Conservation (phyloP, 2,888 invertebrate species). For the Thecophora atra region DNA sequence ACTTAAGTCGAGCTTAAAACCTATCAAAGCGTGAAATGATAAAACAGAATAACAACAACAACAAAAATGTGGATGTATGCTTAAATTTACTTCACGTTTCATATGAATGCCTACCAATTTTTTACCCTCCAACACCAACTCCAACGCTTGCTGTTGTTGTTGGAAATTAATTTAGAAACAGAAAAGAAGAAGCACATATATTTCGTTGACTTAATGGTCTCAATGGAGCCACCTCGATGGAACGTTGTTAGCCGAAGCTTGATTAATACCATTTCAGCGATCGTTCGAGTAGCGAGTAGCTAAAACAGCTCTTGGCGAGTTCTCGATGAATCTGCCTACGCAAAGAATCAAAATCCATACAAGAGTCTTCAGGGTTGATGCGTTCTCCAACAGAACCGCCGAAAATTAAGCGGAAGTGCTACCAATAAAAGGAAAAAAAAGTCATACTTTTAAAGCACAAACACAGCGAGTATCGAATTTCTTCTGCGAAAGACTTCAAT, state of each 20-base stretch:
- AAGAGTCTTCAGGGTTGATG: not conserved
- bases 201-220: conserved; percentile 20
- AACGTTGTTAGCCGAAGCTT: conserved; percentile 10
- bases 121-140: conserved; percentile 11
- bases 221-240: not conserved
- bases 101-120: conserved; percentile 2
- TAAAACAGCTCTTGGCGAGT: not conserved
- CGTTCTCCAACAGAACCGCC: not conserved
- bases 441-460: not conserved
- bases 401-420: conserved; percentile 17
- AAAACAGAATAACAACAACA: not conserved
- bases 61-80: not conserved
- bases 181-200: not conserved
- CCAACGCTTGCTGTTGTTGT: not conserved
- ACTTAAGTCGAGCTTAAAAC: conserved; percentile 32
- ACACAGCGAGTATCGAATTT: conserved; percentile 16
- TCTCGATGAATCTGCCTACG: not conserved
- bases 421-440: conserved; percentile 7
- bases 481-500: conserved; percentile 4
- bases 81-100: conserved; percentile 4
- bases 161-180: not conserved
- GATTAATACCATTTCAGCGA: conserved; percentile 24
- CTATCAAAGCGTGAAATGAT: conserved; percentile 35
- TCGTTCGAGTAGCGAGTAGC: not conserved
- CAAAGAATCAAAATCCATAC: not conserved